Evolutionary conservation across 1,140 invertebrate genomes (phyloP), one percentile per base, ranked within the genome.

Genomic region (Dendroctonus valens): DNA sequence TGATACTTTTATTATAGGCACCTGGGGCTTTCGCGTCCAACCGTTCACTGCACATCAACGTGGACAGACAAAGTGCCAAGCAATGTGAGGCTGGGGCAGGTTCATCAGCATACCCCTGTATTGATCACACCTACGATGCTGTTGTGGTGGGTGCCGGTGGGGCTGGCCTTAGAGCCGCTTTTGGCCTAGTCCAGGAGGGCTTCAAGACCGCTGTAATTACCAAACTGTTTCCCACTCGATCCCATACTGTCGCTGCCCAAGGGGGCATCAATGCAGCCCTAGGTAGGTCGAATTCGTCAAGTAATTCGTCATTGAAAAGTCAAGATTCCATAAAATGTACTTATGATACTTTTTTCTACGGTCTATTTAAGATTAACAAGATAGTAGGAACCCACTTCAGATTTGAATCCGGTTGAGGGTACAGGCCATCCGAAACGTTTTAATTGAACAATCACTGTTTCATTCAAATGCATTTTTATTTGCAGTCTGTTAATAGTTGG

Each of bases 141-240:
- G 89, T 97, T 52, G 93, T 97, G 8, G 91, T 97, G 65, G 95
- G 94, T 41, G 94, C 93, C 46, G 94, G 95, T 50, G 95, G 95
- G 15, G 93, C 94, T 12, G 95, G 95, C 50, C 82, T 97, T 3
- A 81, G 94, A 52, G 93, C 94, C 14, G 93, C 93, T 2, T 94
- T 95, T 80, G 93, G 93, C 57, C 81, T 97, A n/a, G 92, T 93
- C 5, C 87, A 91, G 67, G 88, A 92, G 75, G 94, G 94, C 9
- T 95, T 94, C 73, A 91, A 90, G 72, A 95, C 92, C 9, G 94
- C 95, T 46, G 92, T 94, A n/a, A 84, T 97, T 54, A 94, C 93
- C 5, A 97, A 97, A 80, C 76, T 97, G 5, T 97, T 97, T 78
- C 94, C 95, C 0, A 97, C 91, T 3, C 80, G 91, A 62, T 94